phyloP scores from a whole-genome alignment of 1,140 invertebrate species.

The Archivesica marissinica region DNA sequence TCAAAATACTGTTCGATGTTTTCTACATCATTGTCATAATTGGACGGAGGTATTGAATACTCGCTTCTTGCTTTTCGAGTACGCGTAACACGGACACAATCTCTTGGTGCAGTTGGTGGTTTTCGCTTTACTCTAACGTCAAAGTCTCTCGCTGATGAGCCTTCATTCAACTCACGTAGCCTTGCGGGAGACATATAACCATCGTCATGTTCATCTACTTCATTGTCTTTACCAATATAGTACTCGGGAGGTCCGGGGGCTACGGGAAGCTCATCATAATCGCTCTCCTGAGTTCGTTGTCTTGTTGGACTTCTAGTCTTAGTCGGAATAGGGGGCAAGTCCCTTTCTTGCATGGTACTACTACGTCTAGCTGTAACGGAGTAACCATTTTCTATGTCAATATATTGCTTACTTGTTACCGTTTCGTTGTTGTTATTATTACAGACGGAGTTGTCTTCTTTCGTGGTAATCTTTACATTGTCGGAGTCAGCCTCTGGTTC shows the following conservation, averaged over 20 bases:
- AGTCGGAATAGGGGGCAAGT: slow-evolving; percentile 77
- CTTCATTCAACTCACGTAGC: slow-evolving; percentile 58
- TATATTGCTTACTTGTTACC: slow-evolving; percentile 17
- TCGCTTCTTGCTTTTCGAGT: slow-evolving; percentile 67
- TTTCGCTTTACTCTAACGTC: slow-evolving; percentile 65
- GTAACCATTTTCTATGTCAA: slow-evolving; percentile 45
- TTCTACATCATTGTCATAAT: not conserved
- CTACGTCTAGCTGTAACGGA: slow-evolving; percentile 21
- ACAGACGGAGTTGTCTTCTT: not conserved
- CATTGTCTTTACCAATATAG: not conserved
- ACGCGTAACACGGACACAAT: slow-evolving; percentile 56
- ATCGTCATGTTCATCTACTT: slow-evolving; percentile 61
- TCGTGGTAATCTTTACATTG: not conserved
- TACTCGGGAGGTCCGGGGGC: slow-evolving; percentile 72
- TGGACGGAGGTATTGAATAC: not conserved
- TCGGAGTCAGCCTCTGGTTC: slow-evolving; percentile 59
- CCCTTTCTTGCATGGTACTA: slow-evolving; percentile 70
- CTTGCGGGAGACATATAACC: slow-evolving; percentile 78
- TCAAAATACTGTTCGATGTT: slow-evolving; percentile 42
- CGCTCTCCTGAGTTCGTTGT: slow-evolving; percentile 68
- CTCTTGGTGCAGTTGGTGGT: slow-evolving; percentile 68
- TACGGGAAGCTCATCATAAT: slow-evolving; percentile 79
- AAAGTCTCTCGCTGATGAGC: slow-evolving; percentile 52
- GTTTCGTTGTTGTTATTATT: not conserved
- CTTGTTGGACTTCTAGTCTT: slow-evolving; percentile 12